phyloP scores from a whole-genome alignment of 2,888 invertebrate genomes.

The Unio delphinus region DNA sequence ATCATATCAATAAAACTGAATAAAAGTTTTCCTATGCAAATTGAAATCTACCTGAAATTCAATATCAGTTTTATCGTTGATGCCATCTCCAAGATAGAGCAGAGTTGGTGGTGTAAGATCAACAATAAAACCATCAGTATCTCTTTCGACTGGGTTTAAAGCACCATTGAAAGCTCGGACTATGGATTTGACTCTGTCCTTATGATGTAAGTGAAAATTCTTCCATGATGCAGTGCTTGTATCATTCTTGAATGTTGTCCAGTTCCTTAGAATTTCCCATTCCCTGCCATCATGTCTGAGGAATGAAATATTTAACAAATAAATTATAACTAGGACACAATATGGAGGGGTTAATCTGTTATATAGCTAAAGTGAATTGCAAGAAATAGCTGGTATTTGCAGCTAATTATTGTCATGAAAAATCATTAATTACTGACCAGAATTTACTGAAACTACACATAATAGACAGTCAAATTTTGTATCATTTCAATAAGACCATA shows the following conservation, averaged over 20 bases:
- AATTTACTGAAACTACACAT: too few relatives aligned
- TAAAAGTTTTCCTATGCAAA: too few relatives aligned
- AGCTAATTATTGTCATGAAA: too few relatives aligned
- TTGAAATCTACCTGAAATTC: slow-evolving; percentile 38
- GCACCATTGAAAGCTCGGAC: slow-evolving; percentile 50
- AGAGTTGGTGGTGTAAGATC: slow-evolving; percentile 53
- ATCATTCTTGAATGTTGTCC: slow-evolving; percentile 29
- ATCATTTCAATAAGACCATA: too few relatives aligned
- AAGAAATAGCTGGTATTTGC: too few relatives aligned
- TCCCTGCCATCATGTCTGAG: slow-evolving; percentile 1
- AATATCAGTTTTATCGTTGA: slow-evolving; percentile 19
- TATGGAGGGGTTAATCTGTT: too few relatives aligned
- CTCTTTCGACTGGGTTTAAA: slow-evolving; percentile 25
- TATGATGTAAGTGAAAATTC: slow-evolving; percentile 49
- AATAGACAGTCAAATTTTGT: too few relatives aligned
- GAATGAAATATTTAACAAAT: too few relatives aligned
- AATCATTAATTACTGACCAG: too few relatives aligned
- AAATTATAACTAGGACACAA: too few relatives aligned
- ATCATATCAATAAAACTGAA: too few relatives aligned
- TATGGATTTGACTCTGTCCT: slow-evolving; percentile 38
- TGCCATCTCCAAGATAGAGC: slow-evolving; percentile 44
- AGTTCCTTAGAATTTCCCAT: slow-evolving; percentile 29
- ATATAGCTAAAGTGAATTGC: too few relatives aligned
- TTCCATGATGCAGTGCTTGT: slow-evolving; percentile 38
- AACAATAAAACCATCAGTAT: slow-evolving; percentile 42